A percentile compares a stretch with the other conserved stretches of the same genome.
Conservation (phyloP, 2,888 invertebrate species). For the Lasioglossum malachurum region DNA sequence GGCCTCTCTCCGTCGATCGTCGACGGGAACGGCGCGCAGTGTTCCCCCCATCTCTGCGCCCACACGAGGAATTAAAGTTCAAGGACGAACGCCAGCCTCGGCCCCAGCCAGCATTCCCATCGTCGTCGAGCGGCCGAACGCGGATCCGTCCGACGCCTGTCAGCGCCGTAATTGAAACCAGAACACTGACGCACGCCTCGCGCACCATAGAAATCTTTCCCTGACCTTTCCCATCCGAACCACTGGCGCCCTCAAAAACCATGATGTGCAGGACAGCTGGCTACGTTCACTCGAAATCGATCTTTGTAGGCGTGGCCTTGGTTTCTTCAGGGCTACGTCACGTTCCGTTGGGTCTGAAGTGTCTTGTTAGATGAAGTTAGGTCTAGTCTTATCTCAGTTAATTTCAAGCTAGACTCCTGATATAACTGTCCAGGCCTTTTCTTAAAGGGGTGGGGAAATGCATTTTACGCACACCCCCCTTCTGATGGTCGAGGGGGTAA, state of each 20-base stretch:
- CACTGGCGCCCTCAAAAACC: background rate
- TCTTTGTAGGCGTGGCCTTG: background rate
- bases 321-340: background rate
- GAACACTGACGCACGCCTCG: background rate
- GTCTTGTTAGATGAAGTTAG: background rate
- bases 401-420: background rate
- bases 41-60: background rate
- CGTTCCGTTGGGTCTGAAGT: background rate
- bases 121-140: background rate
- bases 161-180: conserved; percentile 43
- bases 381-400: background rate
- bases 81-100: conserved; percentile 55
- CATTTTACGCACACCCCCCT: too few species aligned
- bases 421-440: background rate
- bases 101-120: conserved; percentile 46
- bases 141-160: conserved; percentile 34
- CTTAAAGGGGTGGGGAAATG: too few species aligned
- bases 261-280: background rate
- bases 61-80: conserved; percentile 51
- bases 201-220: conserved; percentile 5
- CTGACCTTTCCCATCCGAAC: conserved; percentile 35
- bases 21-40: background rate
- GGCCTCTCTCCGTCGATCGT: background rate
- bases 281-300: background rate
- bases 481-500: too few species aligned